Base-by-base conservation (phyloP, 2,797 vertebrate species). In the Sebastolobus alascanus region DNA sequence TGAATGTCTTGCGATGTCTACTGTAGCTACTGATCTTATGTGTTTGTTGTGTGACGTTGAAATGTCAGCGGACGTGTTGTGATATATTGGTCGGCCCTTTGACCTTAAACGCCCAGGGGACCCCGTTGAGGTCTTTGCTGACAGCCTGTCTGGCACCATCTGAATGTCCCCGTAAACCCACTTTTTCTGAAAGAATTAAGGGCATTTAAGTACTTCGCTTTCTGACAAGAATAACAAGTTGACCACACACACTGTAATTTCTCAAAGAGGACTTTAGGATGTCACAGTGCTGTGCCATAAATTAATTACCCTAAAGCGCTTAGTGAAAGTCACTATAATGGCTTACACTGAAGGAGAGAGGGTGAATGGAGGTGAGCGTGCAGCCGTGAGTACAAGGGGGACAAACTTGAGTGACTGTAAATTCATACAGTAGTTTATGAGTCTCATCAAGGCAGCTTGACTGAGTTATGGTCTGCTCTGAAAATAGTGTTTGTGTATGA, bases 231-330 rank as follows among this genome's bases (percentile, higher is more conserved):
- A 55, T 73, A 85, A 61, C 64, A 68, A 59, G 76, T 67, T 90
- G 87, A 91, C 83, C 84, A 80, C 75, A 83, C 75, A 83, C 79
- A 55, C 68, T 84, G 74, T 86, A 90, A 88, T 82, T 85, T 69
- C 80, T 89, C 80, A 88, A 77, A 86, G 71, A 84, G 77, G 86
- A 87, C 87, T 90, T 85, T 75, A 71, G 73, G 85, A 87, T 89
- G 87, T 88, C 86, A 91, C 90, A 87, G 85, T 74, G 76, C 76
- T 78, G 72, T 83, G 80, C 87, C 86, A 86, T 90, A 84, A 92
- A 93, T 92, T 75, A 90, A 92, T 93, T 92, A 89, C 75, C 80
- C 86, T 88, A 87, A 92, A 91, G 90, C 76, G 84, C 87, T 93
- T 90, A 90, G 81, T 85, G 84, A 73, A 88, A 89, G 86, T 89